Percentiles rank a stretch among this genome's conserved stretches.
These are phyloP conservation scores for Oplegnathus fasciatus DNA, from an alignment of 2,113 vertebrate genomes.

Conservation along the genomic window DNA sequence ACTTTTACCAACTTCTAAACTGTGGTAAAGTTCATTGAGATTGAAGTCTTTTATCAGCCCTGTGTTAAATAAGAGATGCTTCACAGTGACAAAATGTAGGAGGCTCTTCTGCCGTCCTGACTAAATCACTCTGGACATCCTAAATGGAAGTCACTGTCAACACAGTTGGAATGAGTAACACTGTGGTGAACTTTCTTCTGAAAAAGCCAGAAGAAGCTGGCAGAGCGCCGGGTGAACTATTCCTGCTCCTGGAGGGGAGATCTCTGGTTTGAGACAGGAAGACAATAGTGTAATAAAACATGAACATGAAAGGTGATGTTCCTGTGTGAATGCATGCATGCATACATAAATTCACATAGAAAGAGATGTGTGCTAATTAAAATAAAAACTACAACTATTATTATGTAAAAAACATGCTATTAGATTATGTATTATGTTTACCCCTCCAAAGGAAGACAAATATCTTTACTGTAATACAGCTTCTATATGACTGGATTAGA, in stretches of 20 bases:
- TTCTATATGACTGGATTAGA: neutral
- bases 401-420: too few relatives aligned
- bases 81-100: neutral
- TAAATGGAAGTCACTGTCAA: constrained; percentile 32
- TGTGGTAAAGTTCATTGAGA: neutral
- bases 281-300: constrained; percentile 17
- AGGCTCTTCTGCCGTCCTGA: neutral
- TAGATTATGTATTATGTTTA: too few relatives aligned
- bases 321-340: neutral
- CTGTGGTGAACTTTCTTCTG: constrained; percentile 7
- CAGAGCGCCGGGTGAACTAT: neutral
- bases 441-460: neutral
- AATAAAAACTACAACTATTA: neutral
- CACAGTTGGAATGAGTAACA: constrained; percentile 38
- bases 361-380: neutral
- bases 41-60: neutral
- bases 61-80: constrained; percentile 15
- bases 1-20: neutral
- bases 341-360: neutral
- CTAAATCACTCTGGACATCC: constrained; percentile 3
- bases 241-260: neutral
- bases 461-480: neutral
- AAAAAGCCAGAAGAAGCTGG: constrained; percentile 29
- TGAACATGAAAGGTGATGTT: neutral
- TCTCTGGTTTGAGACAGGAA: neutral